Evolutionary conservation across 2,888 invertebrate genomes (phyloP), one percentile per base, ranked within the genome.

Genomic region (Drosophila monieri): DNA sequence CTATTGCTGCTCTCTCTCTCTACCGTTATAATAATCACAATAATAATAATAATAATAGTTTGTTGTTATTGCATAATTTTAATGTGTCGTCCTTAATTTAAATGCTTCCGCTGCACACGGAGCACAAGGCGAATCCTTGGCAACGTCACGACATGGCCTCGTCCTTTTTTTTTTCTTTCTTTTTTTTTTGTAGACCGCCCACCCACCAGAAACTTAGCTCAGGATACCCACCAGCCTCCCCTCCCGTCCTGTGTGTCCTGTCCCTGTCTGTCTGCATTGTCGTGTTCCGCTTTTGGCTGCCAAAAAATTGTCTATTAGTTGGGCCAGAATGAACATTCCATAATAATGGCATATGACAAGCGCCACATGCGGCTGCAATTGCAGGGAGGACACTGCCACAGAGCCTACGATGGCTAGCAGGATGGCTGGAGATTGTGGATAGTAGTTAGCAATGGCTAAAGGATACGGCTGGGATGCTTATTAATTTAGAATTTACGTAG

Each of bases 61-160:
- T 71, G 85, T 80, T 87, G 76, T 85, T 81, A 88, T 89, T 88
- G 88, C 89, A 86, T 84, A 86, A 86, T 89, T 86, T 86, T 89
- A 88, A 89, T 86, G 88, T 86, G 89, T 86, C 89, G 87, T 80
- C 89, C 85, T 87, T 89, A 89, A 87, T 87, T 89, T 87, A 89
- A 89, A 88, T 88, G 89, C 81, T 87, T 87, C 89, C 89, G 88
- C 81, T 84, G 88, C 85, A 81, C 78, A 81, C 86, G 66, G 49
- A 25, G 58, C 72, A 64, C 68, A 53, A 57, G 60, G 61, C 78
- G 75, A 68, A 83, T 81, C 86, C 85, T 87, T 87, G 87, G 87
- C 85, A 85, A 67, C 81, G 74, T 78, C 76, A 86, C 81, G 71
- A 74, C 78, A 73, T 73, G 69, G 68, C 78, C 67, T 53, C 83